A percentile compares a stretch with the other conserved stretches of the same genome.
These are phyloP conservation scores for Esperia sulphurella DNA, from an alignment of 2,888 invertebrate species.

Conservation along the genomic window DNA sequence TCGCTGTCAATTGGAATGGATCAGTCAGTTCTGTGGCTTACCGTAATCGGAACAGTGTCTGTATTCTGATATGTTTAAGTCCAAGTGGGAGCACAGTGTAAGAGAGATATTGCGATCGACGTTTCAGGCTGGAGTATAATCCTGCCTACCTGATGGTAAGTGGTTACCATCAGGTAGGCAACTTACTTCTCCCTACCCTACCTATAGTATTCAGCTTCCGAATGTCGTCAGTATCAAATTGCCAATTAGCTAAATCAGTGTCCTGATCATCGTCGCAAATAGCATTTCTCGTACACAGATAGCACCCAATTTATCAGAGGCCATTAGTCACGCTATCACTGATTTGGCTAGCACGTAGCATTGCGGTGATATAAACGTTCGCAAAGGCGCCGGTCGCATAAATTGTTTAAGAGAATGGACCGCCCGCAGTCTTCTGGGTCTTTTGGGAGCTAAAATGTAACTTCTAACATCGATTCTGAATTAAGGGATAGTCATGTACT, in stretches of 20 bases:
- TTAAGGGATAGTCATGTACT: background rate
- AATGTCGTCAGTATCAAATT: constrained; percentile 28
- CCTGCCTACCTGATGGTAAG: no score
- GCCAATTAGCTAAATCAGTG: constrained; percentile 56
- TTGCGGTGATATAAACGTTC: constrained; percentile 23
- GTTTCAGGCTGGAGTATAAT: no score
- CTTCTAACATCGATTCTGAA: constrained; percentile 14
- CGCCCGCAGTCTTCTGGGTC: constrained; percentile 46
- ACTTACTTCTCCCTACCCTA: background rate
- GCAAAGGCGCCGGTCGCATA: constrained; percentile 63
- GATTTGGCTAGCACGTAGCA: constrained; percentile 56
- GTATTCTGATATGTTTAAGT: no score
- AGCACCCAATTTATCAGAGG: constrained; percentile 46
- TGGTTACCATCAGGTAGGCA: no score
- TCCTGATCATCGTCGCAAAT: constrained; percentile 58
- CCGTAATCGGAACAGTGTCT: no score
- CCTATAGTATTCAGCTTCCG: background rate
- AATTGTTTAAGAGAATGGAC: constrained; percentile 65
- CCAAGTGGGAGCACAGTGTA: no score
- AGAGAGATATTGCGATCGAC: no score
- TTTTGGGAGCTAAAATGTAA: constrained; percentile 39
- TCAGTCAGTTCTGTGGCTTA: no score
- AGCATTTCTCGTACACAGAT: constrained; percentile 39
- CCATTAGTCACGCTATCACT: constrained; percentile 57
- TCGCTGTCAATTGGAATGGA: no score